phyloP scores from a whole-genome alignment of 2,113 vertebrate species.

The Archilochus colubris region DNA sequence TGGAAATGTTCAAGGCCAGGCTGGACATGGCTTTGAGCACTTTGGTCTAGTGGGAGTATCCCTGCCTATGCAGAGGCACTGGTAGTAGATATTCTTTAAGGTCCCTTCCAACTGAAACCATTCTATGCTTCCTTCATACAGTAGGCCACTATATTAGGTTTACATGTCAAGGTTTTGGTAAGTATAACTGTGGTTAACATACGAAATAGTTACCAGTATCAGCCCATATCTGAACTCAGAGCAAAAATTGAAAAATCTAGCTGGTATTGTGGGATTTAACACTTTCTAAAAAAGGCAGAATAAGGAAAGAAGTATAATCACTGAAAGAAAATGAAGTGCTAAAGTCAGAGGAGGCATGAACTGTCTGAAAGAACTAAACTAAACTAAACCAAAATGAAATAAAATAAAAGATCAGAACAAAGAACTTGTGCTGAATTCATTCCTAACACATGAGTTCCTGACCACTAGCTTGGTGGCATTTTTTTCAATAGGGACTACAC shows the following conservation, averaged over 20 bases:
- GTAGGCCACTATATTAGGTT: background rate
- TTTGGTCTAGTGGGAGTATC: too few relatives aligned
- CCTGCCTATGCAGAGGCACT: too few relatives aligned
- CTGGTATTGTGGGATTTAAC: background rate
- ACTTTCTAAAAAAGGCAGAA: background rate
- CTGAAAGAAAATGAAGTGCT: background rate
- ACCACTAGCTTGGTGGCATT: background rate
- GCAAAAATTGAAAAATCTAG: background rate
- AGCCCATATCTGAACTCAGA: background rate
- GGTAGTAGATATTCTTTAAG: too few relatives aligned
- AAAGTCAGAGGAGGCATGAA: background rate
- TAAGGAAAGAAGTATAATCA: background rate
- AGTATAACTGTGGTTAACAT: background rate
- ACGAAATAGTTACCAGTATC: background rate
- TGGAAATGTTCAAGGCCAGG: too few relatives aligned
- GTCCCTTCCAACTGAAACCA: too few relatives aligned
- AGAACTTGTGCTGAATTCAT: background rate
- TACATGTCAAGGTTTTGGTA: background rate
- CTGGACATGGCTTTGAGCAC: too few relatives aligned
- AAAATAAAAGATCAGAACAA: background rate
- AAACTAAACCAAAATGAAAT: too few relatives aligned
- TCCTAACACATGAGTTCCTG: background rate
- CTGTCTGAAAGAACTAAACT: background rate
- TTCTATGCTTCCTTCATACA: background rate
- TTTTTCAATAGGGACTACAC: background rate